Base-by-base conservation (phyloP, 2,888 invertebrate genomes). In the Coleophora deauratella region DNA sequence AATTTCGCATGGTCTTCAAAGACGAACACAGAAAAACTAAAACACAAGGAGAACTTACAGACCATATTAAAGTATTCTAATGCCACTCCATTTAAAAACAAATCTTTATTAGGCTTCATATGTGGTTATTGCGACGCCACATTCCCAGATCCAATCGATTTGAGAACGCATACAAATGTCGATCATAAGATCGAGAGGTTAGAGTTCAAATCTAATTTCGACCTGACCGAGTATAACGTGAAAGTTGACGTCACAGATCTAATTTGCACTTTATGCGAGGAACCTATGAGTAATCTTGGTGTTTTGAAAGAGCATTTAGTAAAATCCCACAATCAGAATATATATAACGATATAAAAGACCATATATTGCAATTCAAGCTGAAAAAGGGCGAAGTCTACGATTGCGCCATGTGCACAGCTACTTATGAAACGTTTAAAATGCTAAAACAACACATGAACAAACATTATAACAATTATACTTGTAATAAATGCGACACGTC, bases 391-490 rank as follows among this genome's bases (percentile, higher is more conserved):
- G 77, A 78, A 0, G 54, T 69, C 0, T 77, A 72, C 13, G 72
- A 79, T 8, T 84, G 82, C 43, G 70, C 66, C 0, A 60, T 79
- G 62, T 84, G 82, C 31, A 42, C 73, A 0, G 66, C 73, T 0
- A 77, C 72, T 0, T 82, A 81, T 37, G 82, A 82, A 35, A 82
- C 81, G 0, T 84, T 81, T 39, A 80, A 81, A 38, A 81, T 77
- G 78, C 13, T 84, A 0, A 77, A 77, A 50, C 81, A 80, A 27
- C 82, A 84, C 33, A 82, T 84, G 82, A 82, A 84, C 8, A 62
- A 62, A 1, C 82, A 82, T 47, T 82, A 80, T 15, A 54, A 53
- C 0, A 81, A 82, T 14, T 81, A 75, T 30, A 58, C 51, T 0
- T 82, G 82, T n/a, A 47, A 39, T 0, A 59, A 64, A 9, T 82